Evolutionary conservation across 2,113 vertebrate genomes (phyloP), one percentile per base, ranked within the genome.

Genomic region (Oncorhynchus mykiss): DNA sequence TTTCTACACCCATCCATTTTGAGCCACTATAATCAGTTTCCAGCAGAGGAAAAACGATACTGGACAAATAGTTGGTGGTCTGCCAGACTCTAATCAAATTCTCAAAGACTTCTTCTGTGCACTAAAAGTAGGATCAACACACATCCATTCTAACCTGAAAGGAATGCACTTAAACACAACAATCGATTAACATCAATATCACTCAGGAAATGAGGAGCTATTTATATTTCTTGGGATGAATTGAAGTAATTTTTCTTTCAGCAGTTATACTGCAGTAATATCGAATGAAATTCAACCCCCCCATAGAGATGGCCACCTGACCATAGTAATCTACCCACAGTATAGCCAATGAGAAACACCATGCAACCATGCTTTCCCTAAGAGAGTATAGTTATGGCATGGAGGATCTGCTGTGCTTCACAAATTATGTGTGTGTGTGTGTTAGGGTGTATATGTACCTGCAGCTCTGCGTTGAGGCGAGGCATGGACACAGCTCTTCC

Each of bases 401-500:
- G 13, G 59, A 24, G 45, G n/a, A 49, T 70, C n/a, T 70, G 27
- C 8, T 49, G 11, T 49, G 31, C 3, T 31, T 68, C 14, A 29
- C 29, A 16, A 29, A 18, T 69, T 20, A 20, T 49, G 24, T 67
- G 1, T 54, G 25, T 67, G 25, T 60, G 71, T 65, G 48, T 39
- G 39, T 70, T 7, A 0, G 22, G 13, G 59, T 54, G 45, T 67
- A 31, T 62, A 8, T 48, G 39, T 93, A 98, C 96, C 95, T 97
- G 96, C 51, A 94, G 93, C 82, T 97, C 96, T 0, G 94, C 91
- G 0, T 93, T 96, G 80, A 98, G 94, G 60, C 96, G 94, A 0
- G 97, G 97, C 97, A 99, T 98, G 31, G 97, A 99, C 16, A 94
- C 95, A 0, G 97, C 97, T 60, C 96, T 84, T 3, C 96, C 95